Evolutionary conservation across 2,888 invertebrate species (phyloP), one percentile per base, ranked within the genome.

Genomic region (Drosophila leonis): DNA sequence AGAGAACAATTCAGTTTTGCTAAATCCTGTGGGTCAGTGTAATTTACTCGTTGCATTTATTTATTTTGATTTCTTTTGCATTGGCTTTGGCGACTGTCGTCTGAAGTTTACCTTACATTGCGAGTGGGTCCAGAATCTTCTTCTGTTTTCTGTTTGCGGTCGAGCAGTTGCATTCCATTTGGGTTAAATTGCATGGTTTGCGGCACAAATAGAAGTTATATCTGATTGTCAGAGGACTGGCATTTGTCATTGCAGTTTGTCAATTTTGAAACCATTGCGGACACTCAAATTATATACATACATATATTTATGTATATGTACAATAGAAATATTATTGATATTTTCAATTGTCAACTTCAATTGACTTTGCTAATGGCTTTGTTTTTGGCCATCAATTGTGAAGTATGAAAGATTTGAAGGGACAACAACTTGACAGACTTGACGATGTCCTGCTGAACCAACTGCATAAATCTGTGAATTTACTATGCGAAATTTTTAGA

Each of bases 191-290:
- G 63, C 46, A 10, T 37, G 49, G 35, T 59, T 65, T 65, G 65
- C 20, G 57, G 57, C 46, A 31, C 12, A 51, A 63, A 51, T 29
- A 12, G 31, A 61, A 57, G 27, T 37, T 15, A 49, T 51, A 41
- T 69, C 12, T 46, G 18, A n/a, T 51, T 52, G 49, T 10, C 35
- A 20, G 41, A 15, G 52, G 52, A 33, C 48, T 61, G 49, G 2
- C 55, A 51, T 41, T 52, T 57, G 41, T 35, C 39, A 39, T 24
- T 52, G 41, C 12, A 44, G 35, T 46, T 57, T 74, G 44, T 63
- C 57, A 39, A 59, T 48, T 62, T 42, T 57, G 62, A 57, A 62
- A 73, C 62, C 63, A 42, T 65, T 42, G 64, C 31, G 44, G 51
- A 20, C 31, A 52, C 31, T 29, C 10, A 4, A 52, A 44, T 29